Evolutionary conservation across 2,797 vertebrate species (phyloP).

Genomic region (Psittacula derbiana): DNA sequence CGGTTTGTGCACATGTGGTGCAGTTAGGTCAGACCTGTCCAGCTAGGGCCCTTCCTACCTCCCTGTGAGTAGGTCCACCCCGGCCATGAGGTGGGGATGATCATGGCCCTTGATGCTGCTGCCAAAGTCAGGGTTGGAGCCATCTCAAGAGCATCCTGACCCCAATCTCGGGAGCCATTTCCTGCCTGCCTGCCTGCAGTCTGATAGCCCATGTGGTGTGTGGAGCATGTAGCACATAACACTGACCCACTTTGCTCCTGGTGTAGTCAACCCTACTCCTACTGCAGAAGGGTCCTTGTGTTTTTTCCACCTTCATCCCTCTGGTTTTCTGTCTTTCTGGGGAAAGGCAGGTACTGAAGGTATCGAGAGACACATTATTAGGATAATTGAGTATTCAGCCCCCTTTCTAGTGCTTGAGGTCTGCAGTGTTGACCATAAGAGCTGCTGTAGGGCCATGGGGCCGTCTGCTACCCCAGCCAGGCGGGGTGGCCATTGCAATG

Average conservation of each 20-base stretch:
- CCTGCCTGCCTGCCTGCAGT: fast-evolving
- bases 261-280: background rate
- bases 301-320: background rate
- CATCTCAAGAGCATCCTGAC: background rate
- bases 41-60: background rate
- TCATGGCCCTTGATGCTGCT: background rate
- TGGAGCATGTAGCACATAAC: background rate
- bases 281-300: background rate
- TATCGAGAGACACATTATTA: fast-evolving
- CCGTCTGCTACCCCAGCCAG: fast-evolving
- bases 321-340: background rate
- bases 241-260: fast-evolving
- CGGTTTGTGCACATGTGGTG: background rate
- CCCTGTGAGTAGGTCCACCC: background rate
- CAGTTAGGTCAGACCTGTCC: background rate
- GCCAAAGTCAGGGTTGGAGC: background rate
- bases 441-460: fast-evolving
- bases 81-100: background rate
- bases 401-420: background rate
- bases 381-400: background rate
- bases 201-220: fast-evolving
- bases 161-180: background rate
- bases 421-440: background rate
- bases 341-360: background rate
- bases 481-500: fast-evolving